phyloP scores from a whole-genome alignment of 2,797 vertebrate species.

The Helicolenus hilgendorfi region DNA sequence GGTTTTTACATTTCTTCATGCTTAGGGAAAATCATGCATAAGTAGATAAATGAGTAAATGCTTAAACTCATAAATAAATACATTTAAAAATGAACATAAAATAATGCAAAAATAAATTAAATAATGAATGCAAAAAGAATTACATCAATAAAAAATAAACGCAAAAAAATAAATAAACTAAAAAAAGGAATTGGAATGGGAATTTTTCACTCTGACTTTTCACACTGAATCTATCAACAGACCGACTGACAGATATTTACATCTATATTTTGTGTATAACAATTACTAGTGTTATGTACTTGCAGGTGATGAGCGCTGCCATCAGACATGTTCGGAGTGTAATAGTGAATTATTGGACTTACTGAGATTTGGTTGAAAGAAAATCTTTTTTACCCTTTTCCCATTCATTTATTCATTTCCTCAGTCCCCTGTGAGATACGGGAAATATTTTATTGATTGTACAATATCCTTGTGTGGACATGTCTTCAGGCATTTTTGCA shows the following conservation, averaged over 20 bases:
- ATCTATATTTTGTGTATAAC: background rate
- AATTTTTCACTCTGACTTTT: background rate
- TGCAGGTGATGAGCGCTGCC: background rate
- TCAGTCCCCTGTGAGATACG: conserved; percentile 57
- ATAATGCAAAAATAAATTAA: too few relatives aligned
- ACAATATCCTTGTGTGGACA: conserved; percentile 64
- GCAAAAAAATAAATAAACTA: too few relatives aligned
- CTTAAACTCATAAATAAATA: too few relatives aligned
- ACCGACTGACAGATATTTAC: background rate
- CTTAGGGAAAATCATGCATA: too few relatives aligned
- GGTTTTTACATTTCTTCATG: too few relatives aligned
- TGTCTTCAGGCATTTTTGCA: conserved; percentile 75
- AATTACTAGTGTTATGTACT: background rate
- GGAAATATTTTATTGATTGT: conserved; percentile 85
- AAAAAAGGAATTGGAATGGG: too few relatives aligned
- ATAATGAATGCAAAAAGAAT: too few relatives aligned
- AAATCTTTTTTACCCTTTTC: background rate
- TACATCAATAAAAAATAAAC: too few relatives aligned
- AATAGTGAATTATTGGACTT: background rate
- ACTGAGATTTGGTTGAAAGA: conserved; percentile 6
- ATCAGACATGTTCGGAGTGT: background rate
- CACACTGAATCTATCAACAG: background rate
- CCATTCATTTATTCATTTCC: conserved; percentile 65
- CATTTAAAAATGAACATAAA: too few relatives aligned
- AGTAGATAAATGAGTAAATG: too few relatives aligned